Evolutionary conservation across 2,797 vertebrate genomes (phyloP).

Genomic region (Xenops minutus): DNA sequence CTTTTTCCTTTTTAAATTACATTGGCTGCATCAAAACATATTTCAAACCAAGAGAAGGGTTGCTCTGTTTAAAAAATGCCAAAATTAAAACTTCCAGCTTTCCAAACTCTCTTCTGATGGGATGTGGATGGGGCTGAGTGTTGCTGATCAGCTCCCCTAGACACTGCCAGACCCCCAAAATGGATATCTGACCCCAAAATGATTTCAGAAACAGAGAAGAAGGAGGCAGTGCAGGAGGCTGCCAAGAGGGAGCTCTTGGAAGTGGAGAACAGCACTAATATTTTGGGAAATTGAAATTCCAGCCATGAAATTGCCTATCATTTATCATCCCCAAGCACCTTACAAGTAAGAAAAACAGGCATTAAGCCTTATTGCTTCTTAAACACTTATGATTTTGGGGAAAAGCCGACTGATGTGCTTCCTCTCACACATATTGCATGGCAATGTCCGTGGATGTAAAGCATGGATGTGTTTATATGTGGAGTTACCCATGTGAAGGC

Average conservation of each 20-base stretch:
- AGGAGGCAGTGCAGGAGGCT: slow-evolving; percentile 44
- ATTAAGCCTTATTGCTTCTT: slow-evolving; percentile 77
- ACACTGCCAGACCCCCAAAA: not conserved
- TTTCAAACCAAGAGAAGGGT: not conserved
- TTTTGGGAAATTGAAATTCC: slow-evolving; percentile 79
- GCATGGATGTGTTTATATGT: accelerated
- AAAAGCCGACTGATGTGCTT: not conserved
- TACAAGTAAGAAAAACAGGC: slow-evolving; percentile 67
- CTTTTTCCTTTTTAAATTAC: not conserved
- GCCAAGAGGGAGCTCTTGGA: slow-evolving; percentile 71
- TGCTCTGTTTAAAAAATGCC: accelerated
- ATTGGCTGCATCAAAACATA: not conserved
- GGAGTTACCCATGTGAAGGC: accelerated
- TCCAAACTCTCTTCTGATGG: accelerated
- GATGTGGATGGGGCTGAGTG: accelerated
- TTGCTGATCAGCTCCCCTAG: not conserved
- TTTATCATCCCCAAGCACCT: slow-evolving; percentile 79
- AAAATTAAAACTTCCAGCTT: not conserved
- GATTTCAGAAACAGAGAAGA: slow-evolving; percentile 21
- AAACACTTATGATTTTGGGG: slow-evolving; percentile 68
- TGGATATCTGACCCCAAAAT: not conserved
- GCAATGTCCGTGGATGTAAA: not conserved
- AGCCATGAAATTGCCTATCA: slow-evolving; percentile 80
- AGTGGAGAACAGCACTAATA: slow-evolving; percentile 74
- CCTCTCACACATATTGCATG: not conserved